Conservation (phyloP, 2,888 invertebrate genomes). For the Aspidapion aeneum region DNA sequence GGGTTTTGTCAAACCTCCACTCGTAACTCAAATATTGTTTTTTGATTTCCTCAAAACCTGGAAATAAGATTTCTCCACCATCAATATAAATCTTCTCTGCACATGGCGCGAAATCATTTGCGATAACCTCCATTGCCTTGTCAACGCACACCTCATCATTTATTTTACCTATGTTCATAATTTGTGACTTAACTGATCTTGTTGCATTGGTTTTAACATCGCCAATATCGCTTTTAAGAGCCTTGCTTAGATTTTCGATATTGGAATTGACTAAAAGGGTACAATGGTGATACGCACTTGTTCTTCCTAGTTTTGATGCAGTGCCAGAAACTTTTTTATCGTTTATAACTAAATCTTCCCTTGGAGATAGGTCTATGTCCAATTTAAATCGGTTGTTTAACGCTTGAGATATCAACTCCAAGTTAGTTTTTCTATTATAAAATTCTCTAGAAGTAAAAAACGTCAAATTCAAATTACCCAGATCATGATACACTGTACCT, state of each 20-base stretch:
- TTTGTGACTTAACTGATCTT: conserved; percentile 73
- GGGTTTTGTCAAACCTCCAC: conserved; percentile 86
- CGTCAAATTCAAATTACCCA: conserved; percentile 89
- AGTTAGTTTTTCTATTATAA: conserved; percentile 84
- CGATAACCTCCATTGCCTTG: conserved; percentile 72
- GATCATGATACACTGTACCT: conserved; percentile 95
- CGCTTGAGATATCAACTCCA: conserved; percentile 81
- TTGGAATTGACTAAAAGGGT: conserved; percentile 89
- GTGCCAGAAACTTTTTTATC: conserved; percentile 91
- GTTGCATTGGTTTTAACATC: conserved; percentile 86
- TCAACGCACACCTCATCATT: conserved; percentile 68
- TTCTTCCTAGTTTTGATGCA: conserved; percentile 86
- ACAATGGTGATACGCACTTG: conserved; percentile 96
- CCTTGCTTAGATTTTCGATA: conserved; percentile 67
- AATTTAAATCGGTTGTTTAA: conserved; percentile 79
- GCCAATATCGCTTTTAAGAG: conserved; percentile 70
- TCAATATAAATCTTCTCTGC: conserved; percentile 42
- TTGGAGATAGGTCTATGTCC: conserved; percentile 69
- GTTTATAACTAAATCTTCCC: conserved; percentile 85
- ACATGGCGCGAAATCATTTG: conserved; percentile 62
- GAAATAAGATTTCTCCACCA: conserved; percentile 16
- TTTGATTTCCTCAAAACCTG: conserved; percentile 67
- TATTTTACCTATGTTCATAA: conserved; percentile 78
- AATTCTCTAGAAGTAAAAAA: conserved; percentile 82
- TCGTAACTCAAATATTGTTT: conserved; percentile 74